phyloP scores from a whole-genome alignment of 23 tunicate genomes.

The Trididemnum nubilum region DNA sequence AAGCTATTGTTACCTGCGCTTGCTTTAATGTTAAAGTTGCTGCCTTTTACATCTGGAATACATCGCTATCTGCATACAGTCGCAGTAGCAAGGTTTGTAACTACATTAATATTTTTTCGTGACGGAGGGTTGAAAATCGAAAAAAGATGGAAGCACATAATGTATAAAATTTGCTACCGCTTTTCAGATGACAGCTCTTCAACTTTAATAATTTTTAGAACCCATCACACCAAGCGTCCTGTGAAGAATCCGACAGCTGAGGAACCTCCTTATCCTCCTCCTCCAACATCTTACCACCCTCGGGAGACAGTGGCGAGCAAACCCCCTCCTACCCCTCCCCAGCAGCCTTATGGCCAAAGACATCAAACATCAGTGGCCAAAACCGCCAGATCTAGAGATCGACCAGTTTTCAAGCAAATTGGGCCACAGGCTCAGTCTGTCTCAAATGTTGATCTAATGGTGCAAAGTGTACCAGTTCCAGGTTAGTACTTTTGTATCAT shows the following conservation, averaged over 20 bases:
- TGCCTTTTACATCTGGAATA: too few relatives aligned
- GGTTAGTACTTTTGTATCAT: slow-evolving; percentile 39
- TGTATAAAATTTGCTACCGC: too few relatives aligned
- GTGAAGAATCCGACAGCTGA: slow-evolving; percentile 23
- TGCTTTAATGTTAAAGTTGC: too few relatives aligned
- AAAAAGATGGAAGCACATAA: too few relatives aligned
- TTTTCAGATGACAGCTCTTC: too few relatives aligned
- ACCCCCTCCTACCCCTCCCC: slow-evolving; percentile 18
- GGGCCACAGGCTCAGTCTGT: slow-evolving; percentile 8
- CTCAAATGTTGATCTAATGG: slow-evolving; percentile 27
- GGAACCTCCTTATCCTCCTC: slow-evolving; percentile 58
- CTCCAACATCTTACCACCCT: slow-evolving; percentile 21
- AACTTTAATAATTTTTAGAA: not conserved
- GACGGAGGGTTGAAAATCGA: too few relatives aligned
- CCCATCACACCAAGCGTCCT: slow-evolving; percentile 29
- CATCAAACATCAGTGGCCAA: slow-evolving; percentile 10
- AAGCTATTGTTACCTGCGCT: too few relatives aligned
- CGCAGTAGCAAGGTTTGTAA: too few relatives aligned
- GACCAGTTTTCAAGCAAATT: slow-evolving; percentile 25
- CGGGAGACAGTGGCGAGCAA: slow-evolving; percentile 16
- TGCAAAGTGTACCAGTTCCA: slow-evolving; percentile 68
- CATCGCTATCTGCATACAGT: too few relatives aligned
- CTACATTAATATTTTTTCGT: too few relatives aligned
- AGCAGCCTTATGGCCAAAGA: not conserved
- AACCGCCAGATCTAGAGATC: slow-evolving; percentile 32